Conservation (phyloP, 2,888 invertebrate genomes). For the Eurois occulta region DNA sequence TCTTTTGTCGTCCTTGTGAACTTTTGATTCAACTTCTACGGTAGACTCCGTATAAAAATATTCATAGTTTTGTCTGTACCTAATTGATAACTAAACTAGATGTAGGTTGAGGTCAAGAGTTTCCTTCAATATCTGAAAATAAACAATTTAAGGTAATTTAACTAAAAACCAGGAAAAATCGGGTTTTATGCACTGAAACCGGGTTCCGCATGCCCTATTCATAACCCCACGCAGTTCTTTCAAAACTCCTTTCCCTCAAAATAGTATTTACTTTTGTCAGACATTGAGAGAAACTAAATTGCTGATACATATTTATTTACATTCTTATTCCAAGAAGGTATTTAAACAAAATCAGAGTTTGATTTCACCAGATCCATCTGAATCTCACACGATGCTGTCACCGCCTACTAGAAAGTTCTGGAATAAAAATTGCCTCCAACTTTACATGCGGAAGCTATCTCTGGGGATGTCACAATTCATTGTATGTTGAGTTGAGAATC, state of each 20-base stretch:
- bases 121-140: too few relatives aligned
- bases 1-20: not conserved
- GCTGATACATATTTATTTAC: not conserved
- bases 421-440: slow-evolving; percentile 46
- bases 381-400: not conserved
- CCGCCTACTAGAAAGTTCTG: slow-evolving; percentile 18
- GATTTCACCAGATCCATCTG: not conserved
- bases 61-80: not conserved
- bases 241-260: not conserved
- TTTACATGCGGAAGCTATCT: slow-evolving; percentile 62
- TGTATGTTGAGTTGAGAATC: slow-evolving; percentile 58
- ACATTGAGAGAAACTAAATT: not conserved
- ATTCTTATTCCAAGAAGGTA: too few relatives aligned
- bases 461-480: slow-evolving; percentile 52
- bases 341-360: not conserved
- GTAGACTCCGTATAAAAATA: not conserved
- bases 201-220: too few relatives aligned
- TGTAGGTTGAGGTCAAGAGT: too few relatives aligned
- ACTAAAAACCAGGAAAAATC: too few relatives aligned
- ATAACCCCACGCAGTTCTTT: not conserved
- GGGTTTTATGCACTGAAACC: too few relatives aligned
- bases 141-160: too few relatives aligned
- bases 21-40: not conserved
- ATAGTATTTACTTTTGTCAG: not conserved
- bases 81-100: too few relatives aligned